These are phyloP conservation scores for Tylochromis polylepis DNA, from an alignment of 2,113 vertebrate species.

Conservation along the genomic window DNA sequence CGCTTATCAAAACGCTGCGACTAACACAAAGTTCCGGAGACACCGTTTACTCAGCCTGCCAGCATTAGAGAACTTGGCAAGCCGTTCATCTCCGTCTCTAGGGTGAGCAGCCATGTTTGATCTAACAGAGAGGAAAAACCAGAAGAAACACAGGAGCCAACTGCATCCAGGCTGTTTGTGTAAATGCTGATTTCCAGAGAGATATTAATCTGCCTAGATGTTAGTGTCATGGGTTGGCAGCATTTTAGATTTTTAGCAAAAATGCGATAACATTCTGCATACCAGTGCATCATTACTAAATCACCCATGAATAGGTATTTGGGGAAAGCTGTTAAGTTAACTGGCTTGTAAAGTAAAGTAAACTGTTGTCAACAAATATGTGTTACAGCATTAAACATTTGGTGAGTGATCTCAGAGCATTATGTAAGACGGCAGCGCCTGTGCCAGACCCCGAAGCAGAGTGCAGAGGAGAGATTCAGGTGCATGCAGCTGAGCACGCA, in stretches of 20 bases:
- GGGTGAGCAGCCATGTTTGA: neutral
- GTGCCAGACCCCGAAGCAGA: conserved; percentile 40
- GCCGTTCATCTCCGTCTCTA: neutral
- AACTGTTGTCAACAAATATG: conserved; percentile 43
- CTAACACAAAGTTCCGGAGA: conserved; percentile 57
- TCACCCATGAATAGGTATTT: neutral
- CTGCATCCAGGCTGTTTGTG: neutral
- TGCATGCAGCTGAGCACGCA: conserved; percentile 48
- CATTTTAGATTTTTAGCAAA: neutral
- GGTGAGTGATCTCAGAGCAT: conserved; percentile 49
- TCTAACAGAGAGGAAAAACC: neutral
- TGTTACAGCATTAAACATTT: conserved; percentile 27
- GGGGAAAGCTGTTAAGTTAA: neutral
- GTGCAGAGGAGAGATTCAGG: conserved; percentile 51
- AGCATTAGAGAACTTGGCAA: conserved; percentile 44
- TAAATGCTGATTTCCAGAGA: neutral
- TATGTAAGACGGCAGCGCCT: conserved; percentile 43
- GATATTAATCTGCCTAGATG: neutral
- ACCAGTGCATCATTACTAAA: neutral
- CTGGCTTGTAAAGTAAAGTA: neutral
- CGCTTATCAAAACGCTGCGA: conserved; percentile 49
- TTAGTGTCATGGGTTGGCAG: neutral
- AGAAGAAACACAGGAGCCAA: conserved; percentile 20
- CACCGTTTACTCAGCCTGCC: conserved; percentile 62
- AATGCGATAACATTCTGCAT: neutral